Base-by-base conservation (phyloP, 2,113 vertebrate genomes). In the Lichenostomus cassidix region DNA sequence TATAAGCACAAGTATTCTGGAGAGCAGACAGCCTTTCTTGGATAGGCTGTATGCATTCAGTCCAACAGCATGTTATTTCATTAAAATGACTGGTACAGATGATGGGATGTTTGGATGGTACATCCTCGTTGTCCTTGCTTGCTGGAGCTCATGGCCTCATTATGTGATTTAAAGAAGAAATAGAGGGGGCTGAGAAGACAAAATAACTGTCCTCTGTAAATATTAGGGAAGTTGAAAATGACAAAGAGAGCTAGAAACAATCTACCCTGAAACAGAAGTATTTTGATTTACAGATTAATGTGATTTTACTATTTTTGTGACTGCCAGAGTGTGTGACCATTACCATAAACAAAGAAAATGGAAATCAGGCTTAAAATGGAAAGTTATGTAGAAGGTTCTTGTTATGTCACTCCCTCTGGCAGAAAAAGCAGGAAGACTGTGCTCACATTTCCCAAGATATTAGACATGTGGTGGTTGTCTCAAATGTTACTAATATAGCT, bases 321-420 rank as follows among this genome's bases (percentile, higher is more conserved):
- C 63, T 90, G 71, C 50, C 35, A 83, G 25, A 82, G 59, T 67
- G 19, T 80, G 52, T 88, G 87, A 83, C 87, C 82, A 83, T 62
- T 83, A 59, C 64, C n/a, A 91, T 62, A 91, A 94, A 91, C 74
- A 80, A 81, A 87, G 62, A 87, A 83, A 93, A 85, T 88, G 82
- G 84, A 90, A 95, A 91, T 88, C 17, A 76, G 35, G 46, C 92
- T 95, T 87, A 77, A 95, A 92, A 94, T 80, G 78, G 92, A 95
- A 96, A 96, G 46, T 78, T 94, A 47, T 91, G 74, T 87, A 55
- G 53, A 95, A 55, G 33, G 42, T 91, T 95, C 78, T 84, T 95
- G 70, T 93, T 95, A 85, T 56, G 60, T 86, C 79, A 94, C 42
- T 92, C 84, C 19, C 35, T 80, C 75, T 83, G 87, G 71, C 75